Evolutionary conservation across 2,797 vertebrate genomes (phyloP).

Genomic region (Chiloscyllium punctatum): DNA sequence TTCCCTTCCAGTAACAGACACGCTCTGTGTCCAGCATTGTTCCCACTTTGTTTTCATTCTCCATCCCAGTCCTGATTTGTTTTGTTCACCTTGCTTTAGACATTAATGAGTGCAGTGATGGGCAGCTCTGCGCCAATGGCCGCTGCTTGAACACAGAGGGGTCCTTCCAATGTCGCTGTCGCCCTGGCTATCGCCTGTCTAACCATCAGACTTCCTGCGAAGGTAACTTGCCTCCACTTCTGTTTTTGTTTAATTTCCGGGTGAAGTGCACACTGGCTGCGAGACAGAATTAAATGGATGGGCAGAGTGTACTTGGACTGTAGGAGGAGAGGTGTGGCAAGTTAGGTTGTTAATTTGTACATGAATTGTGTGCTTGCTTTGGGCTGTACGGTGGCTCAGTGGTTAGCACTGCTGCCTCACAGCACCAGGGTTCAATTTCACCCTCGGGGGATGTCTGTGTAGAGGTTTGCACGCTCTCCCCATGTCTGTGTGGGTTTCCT

Average conservation of each 20-base stretch:
- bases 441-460: too few relatives aligned
- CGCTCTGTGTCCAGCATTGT: background rate
- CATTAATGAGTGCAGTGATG: conserved; percentile 71
- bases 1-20: background rate
- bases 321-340: background rate
- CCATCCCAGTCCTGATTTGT: background rate
- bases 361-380: background rate
- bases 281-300: background rate
- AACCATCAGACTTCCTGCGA: conserved; percentile 79
- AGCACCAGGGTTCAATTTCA: too few relatives aligned
- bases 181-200: conserved; percentile 70
- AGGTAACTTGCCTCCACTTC: conserved; percentile 51
- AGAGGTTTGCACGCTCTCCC: too few relatives aligned
- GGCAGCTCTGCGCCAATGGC: conserved; percentile 66
- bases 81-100: conserved; percentile 52
- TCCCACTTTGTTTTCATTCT: background rate
- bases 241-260: too few relatives aligned
- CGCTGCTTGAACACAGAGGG: conserved; percentile 74
- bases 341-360: background rate
- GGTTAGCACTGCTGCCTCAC: too few relatives aligned
- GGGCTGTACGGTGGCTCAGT: too few relatives aligned
- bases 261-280: background rate
- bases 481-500: too few relatives aligned
- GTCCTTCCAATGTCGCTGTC: conserved; percentile 77
- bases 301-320: background rate